Evolutionary conservation across 2,797 vertebrate species (phyloP).

Genomic region (Limosa lapponica): DNA sequence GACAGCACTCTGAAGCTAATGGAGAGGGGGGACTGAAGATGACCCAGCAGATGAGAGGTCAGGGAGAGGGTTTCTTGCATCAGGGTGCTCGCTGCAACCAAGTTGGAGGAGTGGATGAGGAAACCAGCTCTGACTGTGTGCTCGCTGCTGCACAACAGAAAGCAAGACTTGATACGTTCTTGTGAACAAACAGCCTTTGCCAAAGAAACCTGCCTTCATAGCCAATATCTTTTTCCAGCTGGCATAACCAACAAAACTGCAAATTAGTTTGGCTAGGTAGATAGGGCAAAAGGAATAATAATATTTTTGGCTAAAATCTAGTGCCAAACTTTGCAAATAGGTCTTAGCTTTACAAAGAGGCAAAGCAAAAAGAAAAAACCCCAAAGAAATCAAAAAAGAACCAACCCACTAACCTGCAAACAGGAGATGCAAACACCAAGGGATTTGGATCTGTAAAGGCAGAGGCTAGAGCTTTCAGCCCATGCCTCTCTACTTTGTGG

Average conservation of each 20-base stretch:
- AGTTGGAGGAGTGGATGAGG: accelerated
- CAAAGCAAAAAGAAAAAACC: neutral
- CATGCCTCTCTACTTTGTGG: neutral
- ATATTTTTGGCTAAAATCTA: neutral
- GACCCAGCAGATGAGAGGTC: neutral
- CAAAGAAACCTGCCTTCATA: constrained; percentile 3
- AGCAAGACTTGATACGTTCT: neutral
- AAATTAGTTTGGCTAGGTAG: constrained; percentile 54
- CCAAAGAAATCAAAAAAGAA: neutral
- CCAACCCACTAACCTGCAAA: neutral
- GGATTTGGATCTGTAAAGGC: neutral
- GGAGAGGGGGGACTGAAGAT: neutral
- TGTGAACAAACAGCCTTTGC: constrained; percentile 2
- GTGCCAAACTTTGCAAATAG: neutral
- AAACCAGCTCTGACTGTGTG: neutral
- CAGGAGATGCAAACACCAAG: neutral
- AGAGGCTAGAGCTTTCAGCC: neutral
- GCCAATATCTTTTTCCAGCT: constrained; percentile 36
- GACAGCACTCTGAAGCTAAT: neutral
- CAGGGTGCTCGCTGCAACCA: neutral
- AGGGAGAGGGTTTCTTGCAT: neutral
- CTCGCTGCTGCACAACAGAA: neutral
- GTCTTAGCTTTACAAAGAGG: neutral
- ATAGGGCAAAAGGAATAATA: constrained; percentile 22
- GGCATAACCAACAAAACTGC: constrained; percentile 24